Evolutionary conservation across 2,113 vertebrate species (phyloP).

Genomic region (Larimichthys polyactis): DNA sequence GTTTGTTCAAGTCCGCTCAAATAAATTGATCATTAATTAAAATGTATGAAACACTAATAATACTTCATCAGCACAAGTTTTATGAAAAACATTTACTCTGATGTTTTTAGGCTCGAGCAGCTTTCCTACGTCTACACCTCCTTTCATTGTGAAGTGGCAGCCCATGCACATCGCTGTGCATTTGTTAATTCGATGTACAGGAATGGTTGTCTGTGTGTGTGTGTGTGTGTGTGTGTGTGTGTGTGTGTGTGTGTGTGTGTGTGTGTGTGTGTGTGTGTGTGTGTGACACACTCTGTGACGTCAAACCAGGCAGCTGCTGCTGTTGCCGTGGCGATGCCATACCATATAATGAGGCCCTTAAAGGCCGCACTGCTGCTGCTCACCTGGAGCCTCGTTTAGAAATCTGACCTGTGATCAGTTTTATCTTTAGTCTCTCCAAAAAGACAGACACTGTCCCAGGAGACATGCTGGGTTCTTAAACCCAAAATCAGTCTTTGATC

Average conservation of each 20-base stretch:
- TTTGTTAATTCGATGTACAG: background rate
- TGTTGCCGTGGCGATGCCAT: slow-evolving; percentile 51
- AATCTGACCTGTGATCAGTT: background rate
- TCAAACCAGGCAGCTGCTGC: slow-evolving; percentile 58
- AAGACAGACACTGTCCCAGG: background rate
- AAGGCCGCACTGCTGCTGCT: slow-evolving; percentile 25
- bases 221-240: background rate
- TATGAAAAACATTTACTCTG: too few relatives aligned
- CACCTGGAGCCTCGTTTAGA: background rate
- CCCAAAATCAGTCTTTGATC: too few relatives aligned
- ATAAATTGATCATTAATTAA: too few relatives aligned
- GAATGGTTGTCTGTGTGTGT: background rate
- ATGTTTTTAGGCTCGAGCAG: too few relatives aligned
- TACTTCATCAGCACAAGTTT: too few relatives aligned
- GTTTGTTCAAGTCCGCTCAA: too few relatives aligned
- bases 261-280: slow-evolving; percentile 2
- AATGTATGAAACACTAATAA: too few relatives aligned
- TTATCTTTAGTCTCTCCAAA: background rate
- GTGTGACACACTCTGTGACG: background rate
- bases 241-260: slow-evolving; percentile 16
- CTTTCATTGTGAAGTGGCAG: too few relatives aligned
- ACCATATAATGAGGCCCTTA: slow-evolving; percentile 50
- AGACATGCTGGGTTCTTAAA: background rate
- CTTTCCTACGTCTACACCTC: too few relatives aligned
- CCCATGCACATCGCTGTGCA: background rate